phyloP scores from a whole-genome alignment of 1,140 invertebrate genomes.

The Orchestia grillus region DNA sequence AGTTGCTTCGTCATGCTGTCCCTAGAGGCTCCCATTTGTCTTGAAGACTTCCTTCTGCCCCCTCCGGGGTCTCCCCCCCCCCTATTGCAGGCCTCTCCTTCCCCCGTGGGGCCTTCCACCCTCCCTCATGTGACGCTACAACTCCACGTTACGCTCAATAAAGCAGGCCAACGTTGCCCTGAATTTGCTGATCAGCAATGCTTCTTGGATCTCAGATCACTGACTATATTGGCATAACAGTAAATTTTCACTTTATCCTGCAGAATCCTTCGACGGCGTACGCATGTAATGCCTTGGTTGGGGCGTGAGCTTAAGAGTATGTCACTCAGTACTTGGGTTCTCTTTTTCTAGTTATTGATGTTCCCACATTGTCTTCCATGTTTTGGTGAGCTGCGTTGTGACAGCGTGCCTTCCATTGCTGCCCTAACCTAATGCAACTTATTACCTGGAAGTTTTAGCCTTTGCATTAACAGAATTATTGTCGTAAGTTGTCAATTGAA shows the following conservation, averaged over 20 bases:
- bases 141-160: neutral
- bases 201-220: neutral
- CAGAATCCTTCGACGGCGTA: neutral
- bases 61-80: no score
- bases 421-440: no score
- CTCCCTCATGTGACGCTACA: neutral
- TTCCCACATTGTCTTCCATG: neutral
- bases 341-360: neutral
- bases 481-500: no score
- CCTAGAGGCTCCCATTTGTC: neutral
- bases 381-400: neutral
- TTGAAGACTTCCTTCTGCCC: neutral
- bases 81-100: no score
- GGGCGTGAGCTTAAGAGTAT: neutral
- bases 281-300: neutral
- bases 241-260: neutral
- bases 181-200: neutral
- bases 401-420: no score
- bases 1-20: neutral
- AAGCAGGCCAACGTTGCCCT: neutral
- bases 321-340: neutral
- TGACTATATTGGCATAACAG: neutral
- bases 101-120: no score
- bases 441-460: no score
- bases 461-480: no score